Base-by-base conservation (phyloP, 1,140 invertebrate genomes). In the Euwallacea similis region DNA sequence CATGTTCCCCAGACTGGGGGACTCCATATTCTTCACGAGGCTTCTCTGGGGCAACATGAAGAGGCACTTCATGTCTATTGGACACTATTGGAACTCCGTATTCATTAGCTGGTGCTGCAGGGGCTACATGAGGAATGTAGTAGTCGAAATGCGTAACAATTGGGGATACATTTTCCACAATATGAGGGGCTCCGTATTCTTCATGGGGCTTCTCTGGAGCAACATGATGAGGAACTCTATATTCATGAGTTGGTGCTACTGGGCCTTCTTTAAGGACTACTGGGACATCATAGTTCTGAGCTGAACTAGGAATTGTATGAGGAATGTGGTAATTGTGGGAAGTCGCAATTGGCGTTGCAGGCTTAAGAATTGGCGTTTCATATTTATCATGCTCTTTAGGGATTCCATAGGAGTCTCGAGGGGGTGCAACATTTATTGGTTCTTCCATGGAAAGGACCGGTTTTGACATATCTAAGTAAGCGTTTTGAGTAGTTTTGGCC, bases 171-270 rank as follows among this genome's bases (percentile, higher is more conserved):
- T 7, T 15, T 66, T 66, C 47, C 13, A 10, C 11, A 60, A 47
- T 47, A 7, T 58, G 43, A 11, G 66, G 66, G 42, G 58, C 66
- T 43, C 66, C 66, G 33, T 67, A 67, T 59, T 67, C 54, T n/a
- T 42, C 66, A 42, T 69, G 66, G 13, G 59, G 59, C 6, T 66
- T 41, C 9, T 7, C 21, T n/a, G 60, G 60, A 2, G 21, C 21
- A 33, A 33, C 7, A 15, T 21, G 46, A 11, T 60, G 6, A 2
- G 59, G 68, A 54, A 58, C 53, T 21, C 68, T 60, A 64, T 70
- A 63, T 54, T 70, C 68, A 9, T 54, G n/a, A 15, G 46, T 15
- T 42, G 65, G 65, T 4, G 13, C 55, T 11, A 10, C 8, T 2
- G 66, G 66, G 7, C 7, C 55, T 2, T 33, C 66, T 2, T 33